phyloP scores from a whole-genome alignment of 2,797 vertebrate genomes.

The Hoplostethus atlanticus region DNA sequence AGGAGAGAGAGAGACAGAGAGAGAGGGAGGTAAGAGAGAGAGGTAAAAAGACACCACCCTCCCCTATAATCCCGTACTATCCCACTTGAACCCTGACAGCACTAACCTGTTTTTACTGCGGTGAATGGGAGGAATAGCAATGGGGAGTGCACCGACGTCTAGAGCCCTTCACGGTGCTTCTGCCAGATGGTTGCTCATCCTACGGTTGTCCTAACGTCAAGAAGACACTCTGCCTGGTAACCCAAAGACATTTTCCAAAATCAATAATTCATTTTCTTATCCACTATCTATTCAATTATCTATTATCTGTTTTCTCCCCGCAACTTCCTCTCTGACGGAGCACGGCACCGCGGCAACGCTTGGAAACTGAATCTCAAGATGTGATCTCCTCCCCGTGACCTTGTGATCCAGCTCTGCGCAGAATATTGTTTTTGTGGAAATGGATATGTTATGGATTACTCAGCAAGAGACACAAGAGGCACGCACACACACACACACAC shows the following conservation, averaged over 20 bases:
- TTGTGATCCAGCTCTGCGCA: neutral
- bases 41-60: constrained; percentile 48
- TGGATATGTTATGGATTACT: neutral
- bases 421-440: neutral
- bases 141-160: constrained; percentile 40
- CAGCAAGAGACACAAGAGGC: too few relatives aligned
- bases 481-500: too few relatives aligned
- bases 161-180: constrained; percentile 31
- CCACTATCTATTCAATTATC: neutral
- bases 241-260: constrained; percentile 17
- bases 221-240: constrained; percentile 34
- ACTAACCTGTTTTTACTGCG: constrained; percentile 62
- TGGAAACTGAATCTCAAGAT: constrained; percentile 3
- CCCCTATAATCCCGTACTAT: constrained; percentile 61
- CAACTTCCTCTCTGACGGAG: neutral
- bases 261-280: constrained; percentile 43
- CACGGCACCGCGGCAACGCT: neutral
- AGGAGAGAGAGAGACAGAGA: neutral
- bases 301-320: neutral
- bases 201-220: constrained; percentile 30
- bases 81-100: constrained; percentile 69
- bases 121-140: constrained; percentile 58
- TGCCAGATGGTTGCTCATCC: constrained; percentile 14
- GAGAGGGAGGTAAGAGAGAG: neutral
- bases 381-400: constrained; percentile 1